Percentiles rank a stretch among this genome's conserved stretches.
phyloP scores from a whole-genome alignment of 2,888 invertebrate genomes.

The Ypsolopha scabrella region DNA sequence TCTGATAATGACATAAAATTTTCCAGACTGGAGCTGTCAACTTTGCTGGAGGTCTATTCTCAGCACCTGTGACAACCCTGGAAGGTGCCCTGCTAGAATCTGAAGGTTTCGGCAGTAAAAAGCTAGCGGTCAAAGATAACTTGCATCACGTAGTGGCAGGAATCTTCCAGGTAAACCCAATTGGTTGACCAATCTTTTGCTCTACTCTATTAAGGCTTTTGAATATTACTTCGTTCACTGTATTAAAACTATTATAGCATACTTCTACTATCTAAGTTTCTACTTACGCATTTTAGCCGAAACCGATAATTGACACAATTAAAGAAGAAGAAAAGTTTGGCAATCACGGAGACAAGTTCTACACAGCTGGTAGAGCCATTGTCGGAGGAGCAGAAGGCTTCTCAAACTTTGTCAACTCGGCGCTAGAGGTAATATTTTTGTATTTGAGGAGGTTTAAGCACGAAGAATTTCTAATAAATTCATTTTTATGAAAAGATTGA shows the following conservation, averaged over 20 bases:
- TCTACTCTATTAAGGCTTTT: too few relatives aligned
- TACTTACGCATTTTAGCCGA: conserved; percentile 40
- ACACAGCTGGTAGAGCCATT: conserved; percentile 71
- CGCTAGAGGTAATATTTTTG: conserved; percentile 65
- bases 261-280: background rate
- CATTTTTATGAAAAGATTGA: too few relatives aligned
- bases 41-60: conserved; percentile 24
- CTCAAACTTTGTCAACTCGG: conserved; percentile 73
- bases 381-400: conserved; percentile 77
- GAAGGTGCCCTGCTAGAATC: conserved; percentile 46
- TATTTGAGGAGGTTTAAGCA: too few relatives aligned
- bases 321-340: conserved; percentile 84
- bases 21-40: too few relatives aligned
- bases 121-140: conserved; percentile 48
- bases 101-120: conserved; percentile 50
- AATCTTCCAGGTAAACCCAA: conserved; percentile 41
- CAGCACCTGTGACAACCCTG: conserved; percentile 28
- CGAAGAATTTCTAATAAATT: too few relatives aligned
- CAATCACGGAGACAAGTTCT: conserved; percentile 78
- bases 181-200: too few relatives aligned
- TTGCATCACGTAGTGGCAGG: conserved; percentile 44
- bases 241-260: too few relatives aligned
- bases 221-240: too few relatives aligned
- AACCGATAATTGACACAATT: conserved; percentile 80
- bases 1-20: too few relatives aligned